Percentiles rank a stretch among this genome's conserved stretches.
phyloP scores from a whole-genome alignment of 2,888 invertebrate species.

The Eristalinus aeneus region DNA sequence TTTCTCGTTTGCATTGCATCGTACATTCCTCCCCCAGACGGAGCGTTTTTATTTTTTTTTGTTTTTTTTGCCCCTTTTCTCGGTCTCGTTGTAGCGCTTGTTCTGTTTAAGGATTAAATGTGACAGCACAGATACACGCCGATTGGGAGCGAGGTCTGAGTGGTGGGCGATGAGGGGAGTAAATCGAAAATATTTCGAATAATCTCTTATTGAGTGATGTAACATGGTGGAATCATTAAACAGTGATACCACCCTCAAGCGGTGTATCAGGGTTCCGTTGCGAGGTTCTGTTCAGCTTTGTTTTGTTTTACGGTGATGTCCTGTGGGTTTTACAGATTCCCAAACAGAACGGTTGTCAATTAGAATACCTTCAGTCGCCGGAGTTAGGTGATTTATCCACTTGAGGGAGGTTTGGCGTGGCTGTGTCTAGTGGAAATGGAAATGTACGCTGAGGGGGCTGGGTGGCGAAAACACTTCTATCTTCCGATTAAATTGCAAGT shows the following conservation, averaged over 20 bases:
- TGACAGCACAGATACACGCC: slow-evolving; percentile 32
- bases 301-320: slow-evolving; percentile 34
- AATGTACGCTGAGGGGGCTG: slow-evolving; percentile 2
- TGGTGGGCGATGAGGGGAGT: neutral
- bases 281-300: slow-evolving; percentile 51
- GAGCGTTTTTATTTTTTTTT: neutral
- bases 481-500: slow-evolving; percentile 66
- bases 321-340: slow-evolving; percentile 59
- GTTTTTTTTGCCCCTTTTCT: slow-evolving; percentile 8
- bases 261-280: slow-evolving; percentile 45
- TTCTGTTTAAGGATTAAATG: slow-evolving; percentile 61
- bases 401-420: slow-evolving; percentile 21
- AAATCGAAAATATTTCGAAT: slow-evolving; percentile 63
- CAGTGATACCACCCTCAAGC: slow-evolving; percentile 38
- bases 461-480: slow-evolving; percentile 39
- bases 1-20: slow-evolving; percentile 27
- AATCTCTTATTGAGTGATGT: slow-evolving; percentile 67
- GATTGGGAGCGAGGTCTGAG: neutral
- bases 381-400: slow-evolving; percentile 60
- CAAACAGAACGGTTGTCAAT: slow-evolving; percentile 49
- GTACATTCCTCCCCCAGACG: neutral
- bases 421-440: slow-evolving; percentile 17
- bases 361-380: slow-evolving; percentile 53
- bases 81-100: neutral
- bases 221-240: slow-evolving; percentile 58